Percentiles rank a stretch among this genome's conserved stretches.
phyloP scores from a whole-genome alignment of 2,113 vertebrate species.

The Pollimyrus isidori region DNA sequence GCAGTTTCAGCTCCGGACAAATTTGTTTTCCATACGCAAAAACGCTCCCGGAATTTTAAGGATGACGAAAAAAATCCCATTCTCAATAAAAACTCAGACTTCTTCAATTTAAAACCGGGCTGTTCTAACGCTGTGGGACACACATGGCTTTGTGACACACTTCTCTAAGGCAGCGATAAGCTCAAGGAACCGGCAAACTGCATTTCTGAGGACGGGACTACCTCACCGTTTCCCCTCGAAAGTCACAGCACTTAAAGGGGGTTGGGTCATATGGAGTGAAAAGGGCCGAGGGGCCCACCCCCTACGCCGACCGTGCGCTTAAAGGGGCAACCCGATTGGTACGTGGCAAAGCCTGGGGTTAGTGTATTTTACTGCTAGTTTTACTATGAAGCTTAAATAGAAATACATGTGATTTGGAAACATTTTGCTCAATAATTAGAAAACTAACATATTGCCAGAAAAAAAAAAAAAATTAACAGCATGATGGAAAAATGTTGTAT shows the following conservation, averaged over 20 bases:
- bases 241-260: slow-evolving; percentile 34
- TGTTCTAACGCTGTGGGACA: neutral
- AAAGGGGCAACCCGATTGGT: slow-evolving; percentile 15
- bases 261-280: neutral
- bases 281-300: slow-evolving; percentile 29
- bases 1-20: slow-evolving; percentile 17
- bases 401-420: neutral
- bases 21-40: slow-evolving; percentile 1
- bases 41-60: slow-evolving; percentile 3
- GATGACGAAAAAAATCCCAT: neutral
- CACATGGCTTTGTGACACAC: neutral
- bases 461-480: too few species aligned
- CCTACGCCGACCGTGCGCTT: slow-evolving; percentile 24
- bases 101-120: neutral
- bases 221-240: slow-evolving; percentile 24
- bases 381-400: neutral
- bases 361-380: neutral
- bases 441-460: neutral
- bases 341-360: neutral
- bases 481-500: neutral
- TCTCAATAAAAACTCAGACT: neutral
- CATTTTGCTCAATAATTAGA: neutral
- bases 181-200: slow-evolving; percentile 34
- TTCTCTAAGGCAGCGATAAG: neutral
- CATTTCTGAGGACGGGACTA: slow-evolving; percentile 25